Evolutionary conservation across 2,797 vertebrate genomes (phyloP), one percentile per base, ranked within the genome.

Genomic region (Chiroxiphia lanceolata): DNA sequence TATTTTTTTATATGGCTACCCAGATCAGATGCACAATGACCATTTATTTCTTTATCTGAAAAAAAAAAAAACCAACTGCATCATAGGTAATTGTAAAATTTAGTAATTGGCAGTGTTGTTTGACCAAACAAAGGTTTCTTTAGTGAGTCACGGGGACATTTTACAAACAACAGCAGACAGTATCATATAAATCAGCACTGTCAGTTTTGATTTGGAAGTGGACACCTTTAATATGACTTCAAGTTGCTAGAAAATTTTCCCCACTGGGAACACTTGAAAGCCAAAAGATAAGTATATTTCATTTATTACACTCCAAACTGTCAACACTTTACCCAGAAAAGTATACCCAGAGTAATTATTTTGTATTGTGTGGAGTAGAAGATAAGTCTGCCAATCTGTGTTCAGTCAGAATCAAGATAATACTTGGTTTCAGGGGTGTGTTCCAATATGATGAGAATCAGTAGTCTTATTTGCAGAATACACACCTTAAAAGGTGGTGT

Each of bases 181-280:
- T 63, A 71, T 90, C 63, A 65, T 3, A 6, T 88, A 95, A 86
- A 83, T 87, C 68, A 82, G 29, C 42, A 53, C 78, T 78, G 65
- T 91, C 88, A 60, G 16, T 86, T 96, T 95, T 93, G n/a, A 72
- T 89, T 78, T 77, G 61, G 67, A 93, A 90, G 42, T 90, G 82
- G 54, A 50, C 87, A 72, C 68, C 42, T 89, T 81, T 80, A 71
- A 88, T 69, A 71, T 68, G 56, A 68, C 74, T 95, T 91, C 42
- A 92, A 23, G 68, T 94, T 94, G 60, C 56, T 83, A 64, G 65
- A 81, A 95, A 90, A 89, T 89, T n/a, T 60, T 79, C 22, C 27
- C 42, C 21, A 23, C 27, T 79, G 80, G 72, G 93, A 94, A 63
- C 78, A 31, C 60, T 94, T 90, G 56, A 75, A 91, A 86, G 54